Base-by-base conservation (phyloP, 2,113 vertebrate genomes). In the Bufo bufo region DNA sequence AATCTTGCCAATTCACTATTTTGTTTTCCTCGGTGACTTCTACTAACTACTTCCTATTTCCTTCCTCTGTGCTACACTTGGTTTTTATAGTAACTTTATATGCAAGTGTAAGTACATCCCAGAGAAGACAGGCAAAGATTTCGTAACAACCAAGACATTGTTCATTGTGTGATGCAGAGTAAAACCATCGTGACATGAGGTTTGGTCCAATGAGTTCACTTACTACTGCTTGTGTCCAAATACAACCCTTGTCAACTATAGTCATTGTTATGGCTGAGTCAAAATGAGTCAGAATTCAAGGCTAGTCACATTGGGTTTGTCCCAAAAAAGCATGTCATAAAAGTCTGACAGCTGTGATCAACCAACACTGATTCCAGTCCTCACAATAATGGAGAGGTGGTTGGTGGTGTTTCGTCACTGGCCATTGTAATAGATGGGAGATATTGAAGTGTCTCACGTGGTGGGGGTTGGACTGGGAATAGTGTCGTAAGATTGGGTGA, bases 11-110 rank as follows among this genome's bases (percentile, higher is more conserved):
- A 52, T 50, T 83, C 58, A 61, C 81, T 66, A 23, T 83, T 83
- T 83, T 83, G 45, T 66, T 81, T 65, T 82, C 61, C 61, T 83
- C 19, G 12, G 4, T 83, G 81, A 61, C 66, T 66, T 49, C 61
- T 66, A 52, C 59, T 82, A 82, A 63, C 58, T 66, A 49, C 61
- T 83, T 83, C 81, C 81, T 83, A n/a, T 83, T 83, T 83, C 61
- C 81, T 83, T 83, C 81, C 81, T 49, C 10, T 66, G 66, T 50
- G 59, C 81, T 83, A n/a, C 59, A 23, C 59, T 50, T 65, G 0
- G 19, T 66, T 83, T 83, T 83, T 50, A 83, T 52, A 66, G 61
- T 83, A 66, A 83, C 81, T 13, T 66, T 66, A 83, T 83, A 83
- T 49, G 61, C 43, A 83, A 66, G 81, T 66, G 19, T 14, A 66